Evolutionary conservation across 1,140 invertebrate genomes (phyloP), one percentile per base, ranked within the genome.

Genomic region (Eufriesea mexicana): DNA sequence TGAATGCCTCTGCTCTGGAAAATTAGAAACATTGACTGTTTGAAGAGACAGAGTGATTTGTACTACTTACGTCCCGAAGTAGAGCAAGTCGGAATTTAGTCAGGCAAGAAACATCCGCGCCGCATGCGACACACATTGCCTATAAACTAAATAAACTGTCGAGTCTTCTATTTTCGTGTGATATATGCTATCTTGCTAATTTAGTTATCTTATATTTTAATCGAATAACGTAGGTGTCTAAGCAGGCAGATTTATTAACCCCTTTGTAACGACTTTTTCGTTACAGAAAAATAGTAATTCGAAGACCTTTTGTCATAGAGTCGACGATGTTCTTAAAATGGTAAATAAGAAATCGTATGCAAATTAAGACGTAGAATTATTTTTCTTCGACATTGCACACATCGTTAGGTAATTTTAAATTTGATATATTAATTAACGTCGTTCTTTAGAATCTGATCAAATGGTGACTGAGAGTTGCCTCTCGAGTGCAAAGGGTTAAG

Each of bases 21-120:
- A 54, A 5, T 61, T 73, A 51, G 57, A 71, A 25, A n/a, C 57
- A 45, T 18, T 10, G 23, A 7, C 20, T 59, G 23, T 10, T 61
- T 79, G 9, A 47, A 25, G 23, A 6, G 42, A 47, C 5, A 10
- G 47, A 62, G 23, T 16, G 47, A 54, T 79, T 62, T 51, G 20
- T 42, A 42, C 57, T 79, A 70, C 54, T 47, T 79, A 28, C 18
- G 45, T 28, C 14, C 0, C 23, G 23, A 73, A 73, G 70, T 80
- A 64, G 70, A 80, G 51, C 51, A 8, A 62, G 25, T 62, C 68
- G 20, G 67, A 25, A 45, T 64, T 45, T 61, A 49, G 47, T 80
- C 78, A 64, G 78, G 54, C 57, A 20, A 42, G 57, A 49, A 25
- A 54, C 68, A 71, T 55, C 12, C n/a, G 47, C 20, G 51, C 25